phyloP scores from a whole-genome alignment of 2,113 vertebrate species.

The Lepus timidus region DNA sequence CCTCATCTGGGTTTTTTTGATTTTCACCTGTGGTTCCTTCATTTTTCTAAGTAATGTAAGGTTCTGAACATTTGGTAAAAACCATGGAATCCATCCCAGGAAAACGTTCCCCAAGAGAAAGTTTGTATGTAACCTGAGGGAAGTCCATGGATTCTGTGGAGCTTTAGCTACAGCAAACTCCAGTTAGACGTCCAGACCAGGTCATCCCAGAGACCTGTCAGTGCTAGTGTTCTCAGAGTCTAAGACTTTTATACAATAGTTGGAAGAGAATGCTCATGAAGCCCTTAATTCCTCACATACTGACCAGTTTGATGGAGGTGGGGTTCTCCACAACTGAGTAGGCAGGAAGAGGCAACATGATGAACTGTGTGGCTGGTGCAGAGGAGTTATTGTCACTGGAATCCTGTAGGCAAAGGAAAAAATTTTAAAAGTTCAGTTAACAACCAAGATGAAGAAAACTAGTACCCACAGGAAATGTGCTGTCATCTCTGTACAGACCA shows the following conservation, averaged over 20 bases:
- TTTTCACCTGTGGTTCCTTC: not conserved
- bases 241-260: not conserved
- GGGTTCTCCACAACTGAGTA: conserved; percentile 90
- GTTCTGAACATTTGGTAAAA: conserved; percentile 14
- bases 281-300: conserved; percentile 65
- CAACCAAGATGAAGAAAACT: conserved; percentile 14
- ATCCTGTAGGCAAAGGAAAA: conserved; percentile 87
- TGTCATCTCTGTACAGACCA: not conserved
- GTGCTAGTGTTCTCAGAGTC: not conserved
- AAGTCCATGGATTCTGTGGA: not conserved
- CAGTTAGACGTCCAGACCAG: not conserved
- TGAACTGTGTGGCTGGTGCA: conserved; percentile 89
- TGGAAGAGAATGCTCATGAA: not conserved
- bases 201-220: not conserved
- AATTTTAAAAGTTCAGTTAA: not conserved
- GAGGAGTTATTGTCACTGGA: conserved; percentile 89
- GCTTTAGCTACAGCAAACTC: not conserved
- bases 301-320: conserved; percentile 95
- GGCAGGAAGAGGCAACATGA: conserved; percentile 94
- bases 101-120: not conserved
- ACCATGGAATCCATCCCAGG: not conserved
- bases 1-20: not conserved
- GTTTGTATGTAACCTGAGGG: not conserved
- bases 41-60: conserved; percentile 1
- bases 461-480: not conserved